phyloP scores from a whole-genome alignment of 1,140 invertebrate species.

The Linepithema humile region DNA sequence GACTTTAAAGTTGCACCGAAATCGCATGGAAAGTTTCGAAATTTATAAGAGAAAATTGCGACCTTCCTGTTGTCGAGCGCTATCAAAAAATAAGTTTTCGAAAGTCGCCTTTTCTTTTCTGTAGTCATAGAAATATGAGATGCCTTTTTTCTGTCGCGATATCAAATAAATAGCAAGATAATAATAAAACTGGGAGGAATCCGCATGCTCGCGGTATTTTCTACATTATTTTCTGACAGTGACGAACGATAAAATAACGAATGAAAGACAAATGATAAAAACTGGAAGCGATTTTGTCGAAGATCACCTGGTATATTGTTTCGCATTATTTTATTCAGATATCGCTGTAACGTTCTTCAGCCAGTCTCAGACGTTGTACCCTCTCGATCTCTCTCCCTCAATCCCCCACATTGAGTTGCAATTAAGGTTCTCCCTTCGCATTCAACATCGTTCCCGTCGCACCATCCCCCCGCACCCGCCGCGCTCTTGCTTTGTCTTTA shows the following conservation, averaged over 20 bases:
- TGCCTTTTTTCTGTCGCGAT: too few species aligned
- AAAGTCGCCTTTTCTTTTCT: too few species aligned
- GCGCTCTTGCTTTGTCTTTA: conserved; percentile 36
- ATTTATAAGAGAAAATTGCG: too few species aligned
- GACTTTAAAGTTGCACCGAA: too few species aligned
- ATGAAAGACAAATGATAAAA: background rate
- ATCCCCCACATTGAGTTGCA: conserved; percentile 36
- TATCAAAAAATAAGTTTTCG: too few species aligned
- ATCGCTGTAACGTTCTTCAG: background rate
- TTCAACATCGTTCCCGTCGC: conserved; percentile 4
- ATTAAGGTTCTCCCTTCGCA: conserved; percentile 35
- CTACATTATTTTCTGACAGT: background rate
- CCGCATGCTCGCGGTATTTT: background rate
- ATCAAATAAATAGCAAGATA: too few species aligned
- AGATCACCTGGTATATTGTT: background rate
- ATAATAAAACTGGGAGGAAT: too few species aligned
- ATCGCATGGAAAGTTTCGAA: too few species aligned
- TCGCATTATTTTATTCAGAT: conserved; percentile 5
- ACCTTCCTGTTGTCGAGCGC: too few species aligned
- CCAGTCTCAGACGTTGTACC: background rate
- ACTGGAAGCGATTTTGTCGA: background rate
- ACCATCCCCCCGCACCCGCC: background rate
- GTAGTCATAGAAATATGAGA: too few species aligned
- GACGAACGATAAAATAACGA: background rate
- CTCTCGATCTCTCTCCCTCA: background rate